These are phyloP conservation scores for Eulemur albifrons DNA, from an alignment of 2,797 vertebrate genomes.

Conservation along the genomic window DNA sequence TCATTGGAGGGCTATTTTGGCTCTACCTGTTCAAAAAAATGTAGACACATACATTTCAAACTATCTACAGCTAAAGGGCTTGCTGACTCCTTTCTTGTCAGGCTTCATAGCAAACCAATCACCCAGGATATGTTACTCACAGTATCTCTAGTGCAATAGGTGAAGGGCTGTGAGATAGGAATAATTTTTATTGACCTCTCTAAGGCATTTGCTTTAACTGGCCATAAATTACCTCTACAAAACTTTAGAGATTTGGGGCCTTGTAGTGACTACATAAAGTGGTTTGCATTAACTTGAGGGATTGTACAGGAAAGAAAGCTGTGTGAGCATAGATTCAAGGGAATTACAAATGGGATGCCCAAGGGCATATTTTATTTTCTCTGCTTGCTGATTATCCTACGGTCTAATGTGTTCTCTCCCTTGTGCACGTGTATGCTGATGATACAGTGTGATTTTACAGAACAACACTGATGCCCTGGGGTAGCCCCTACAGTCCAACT, in stretches of 20 bases:
- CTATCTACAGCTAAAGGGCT: background rate
- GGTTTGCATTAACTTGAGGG: slow-evolving; percentile 51
- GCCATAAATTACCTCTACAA: slow-evolving; percentile 27
- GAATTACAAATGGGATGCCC: slow-evolving; percentile 44
- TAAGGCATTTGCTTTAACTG: slow-evolving; percentile 47
- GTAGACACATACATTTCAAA: background rate
- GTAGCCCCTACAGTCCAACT: background rate
- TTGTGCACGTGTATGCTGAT: slow-evolving; percentile 42
- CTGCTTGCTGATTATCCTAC: slow-evolving; percentile 46
- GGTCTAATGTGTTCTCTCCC: slow-evolving; percentile 51
- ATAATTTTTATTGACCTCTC: slow-evolving; percentile 26
- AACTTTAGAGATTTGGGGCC: slow-evolving; percentile 25
- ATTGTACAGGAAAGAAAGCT: slow-evolving; percentile 37
- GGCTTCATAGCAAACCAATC: background rate
- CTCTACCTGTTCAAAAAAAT: background rate
- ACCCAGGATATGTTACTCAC: background rate
- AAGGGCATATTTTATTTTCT: slow-evolving; percentile 54
- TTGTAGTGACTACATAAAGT: slow-evolving; percentile 28
- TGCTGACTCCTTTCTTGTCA: background rate
- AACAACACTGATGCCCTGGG: background rate
- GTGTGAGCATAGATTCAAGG: slow-evolving; percentile 31
- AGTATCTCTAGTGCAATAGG: background rate
- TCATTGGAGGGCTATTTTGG: background rate
- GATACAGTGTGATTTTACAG: slow-evolving; percentile 29
- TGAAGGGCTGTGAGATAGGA: background rate